Base-by-base conservation (phyloP, 2,797 vertebrate genomes). In the Morus bassanus region DNA sequence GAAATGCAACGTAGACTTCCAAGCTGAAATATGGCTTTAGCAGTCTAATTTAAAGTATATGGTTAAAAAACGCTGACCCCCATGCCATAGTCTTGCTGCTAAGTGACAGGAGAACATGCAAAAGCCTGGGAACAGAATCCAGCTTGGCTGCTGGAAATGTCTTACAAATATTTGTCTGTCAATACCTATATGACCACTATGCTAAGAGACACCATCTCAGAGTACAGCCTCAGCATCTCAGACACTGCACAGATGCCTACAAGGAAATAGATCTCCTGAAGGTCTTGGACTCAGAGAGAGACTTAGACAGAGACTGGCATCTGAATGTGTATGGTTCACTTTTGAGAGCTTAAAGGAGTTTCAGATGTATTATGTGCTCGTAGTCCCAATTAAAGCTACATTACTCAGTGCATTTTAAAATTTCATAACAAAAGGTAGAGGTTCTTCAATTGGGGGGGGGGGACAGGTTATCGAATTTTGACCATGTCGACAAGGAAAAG, bases 341-440 rank as follows among this genome's bases (percentile, higher is more conserved):
- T 85, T 3, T 15, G 59, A 69, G 15, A 16, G 1, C 22, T 37
- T 53, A 8, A 63, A 59, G 51, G 54, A 60, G 11, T 60, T 94
- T 69, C 43, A 46, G 43, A 24, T 33, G 5, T 28, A 59, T 67
- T 41, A 18, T 48, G 41, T 50, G 17, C n/a, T 68, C 27, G 0
- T 35, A 48, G 25, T 51, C 13, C 46, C 56, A 80, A 23, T 70
- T 46, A 56, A 79, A 69, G 46, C 28, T 56, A 31, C 3, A 1
- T 48, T 73, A 56, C 56, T 48, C 24, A 63, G 17, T 16, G 35
- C 2, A 2, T 41, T 89, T 81, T 63, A 81, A 81, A 88, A 89
- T 79, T 89, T 76, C 46, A 33, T 84, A n/a, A 43, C 11, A 57
- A 85, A 89, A 87, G 67, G 35, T n/a, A 90, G 51, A 90, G 39